Evolutionary conservation across 2,797 vertebrate genomes (phyloP).

Genomic region (Lepus oiostolus): DNA sequence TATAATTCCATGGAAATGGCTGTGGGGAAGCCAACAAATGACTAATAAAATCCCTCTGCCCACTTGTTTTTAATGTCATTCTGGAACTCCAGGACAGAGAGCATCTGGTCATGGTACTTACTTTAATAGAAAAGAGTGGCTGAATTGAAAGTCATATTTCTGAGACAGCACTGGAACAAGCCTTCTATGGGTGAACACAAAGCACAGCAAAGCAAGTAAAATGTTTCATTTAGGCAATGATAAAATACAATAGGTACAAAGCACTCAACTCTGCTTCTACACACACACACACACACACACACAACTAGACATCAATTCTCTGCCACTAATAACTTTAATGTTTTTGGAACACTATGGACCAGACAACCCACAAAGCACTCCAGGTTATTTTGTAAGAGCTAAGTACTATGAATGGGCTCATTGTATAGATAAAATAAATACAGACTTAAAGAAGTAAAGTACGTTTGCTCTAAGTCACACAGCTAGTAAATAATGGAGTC

Average conservation of each 20-base stretch:
- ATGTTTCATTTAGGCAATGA: not conserved
- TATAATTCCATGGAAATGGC: constrained; percentile 75
- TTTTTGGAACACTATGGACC: not conserved
- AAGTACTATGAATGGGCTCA: not conserved
- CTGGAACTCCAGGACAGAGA: constrained; percentile 73
- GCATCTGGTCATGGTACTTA: constrained; percentile 73
- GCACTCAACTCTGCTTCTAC: not conserved
- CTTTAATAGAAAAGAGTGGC: constrained; percentile 69
- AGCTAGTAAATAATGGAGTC: constrained; percentile 21
- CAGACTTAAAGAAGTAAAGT: not conserved
- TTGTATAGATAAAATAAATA: constrained; percentile 32
- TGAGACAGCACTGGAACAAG: not conserved
- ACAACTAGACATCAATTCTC: not conserved
- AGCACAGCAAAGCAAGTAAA: constrained; percentile 26
- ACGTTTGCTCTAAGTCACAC: not conserved
- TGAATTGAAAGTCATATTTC: constrained; percentile 72
- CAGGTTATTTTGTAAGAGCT: not conserved
- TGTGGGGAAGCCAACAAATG: constrained; percentile 77
- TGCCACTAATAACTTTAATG: not conserved
- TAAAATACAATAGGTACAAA: not conserved
- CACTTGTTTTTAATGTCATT: constrained; percentile 80
- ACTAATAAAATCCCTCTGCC: constrained; percentile 79
- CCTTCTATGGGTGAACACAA: constrained; percentile 34
- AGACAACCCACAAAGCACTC: not conserved
- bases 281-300: not conserved